Conservation (phyloP, 1,140 invertebrate species). For the Lepidurus apus region DNA sequence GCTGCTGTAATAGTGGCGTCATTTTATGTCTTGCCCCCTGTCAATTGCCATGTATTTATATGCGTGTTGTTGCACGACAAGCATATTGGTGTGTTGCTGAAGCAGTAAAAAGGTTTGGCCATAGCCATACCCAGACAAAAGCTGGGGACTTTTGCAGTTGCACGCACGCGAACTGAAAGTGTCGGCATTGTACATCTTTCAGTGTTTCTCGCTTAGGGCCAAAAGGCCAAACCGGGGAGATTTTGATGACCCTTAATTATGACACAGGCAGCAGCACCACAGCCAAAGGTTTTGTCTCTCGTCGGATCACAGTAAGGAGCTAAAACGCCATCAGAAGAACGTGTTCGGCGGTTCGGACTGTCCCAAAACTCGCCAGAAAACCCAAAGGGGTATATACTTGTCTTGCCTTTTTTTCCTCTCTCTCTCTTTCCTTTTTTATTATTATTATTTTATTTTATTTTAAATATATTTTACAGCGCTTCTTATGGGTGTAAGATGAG, state of each 20-base stretch:
- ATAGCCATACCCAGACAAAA: not conserved
- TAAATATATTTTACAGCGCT: not conserved
- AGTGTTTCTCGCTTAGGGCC: slow-evolving; percentile 20
- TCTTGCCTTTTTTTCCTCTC: not conserved
- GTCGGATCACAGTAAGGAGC: slow-evolving; percentile 12
- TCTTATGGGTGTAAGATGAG: slow-evolving; percentile 21
- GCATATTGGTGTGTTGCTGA: slow-evolving; percentile 15
- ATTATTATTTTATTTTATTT: not conserved
- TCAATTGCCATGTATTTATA: slow-evolving; percentile 22
- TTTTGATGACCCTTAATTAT: slow-evolving; percentile 22
- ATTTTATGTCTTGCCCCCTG: not conserved
- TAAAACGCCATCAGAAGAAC: slow-evolving; percentile 9
- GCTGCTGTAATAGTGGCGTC: slow-evolving; percentile 17
- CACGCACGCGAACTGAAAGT: slow-evolving; percentile 8
- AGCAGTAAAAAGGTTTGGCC: slow-evolving; percentile 15
- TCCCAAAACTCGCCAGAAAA: not conserved
- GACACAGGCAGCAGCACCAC: slow-evolving; percentile 16
- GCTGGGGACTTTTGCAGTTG: slow-evolving; percentile 14
- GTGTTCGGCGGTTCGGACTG: not conserved
- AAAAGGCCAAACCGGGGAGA: slow-evolving; percentile 18
- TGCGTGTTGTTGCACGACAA: slow-evolving; percentile 7
- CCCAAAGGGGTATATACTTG: not conserved
- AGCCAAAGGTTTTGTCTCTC: not conserved
- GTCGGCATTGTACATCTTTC: slow-evolving; percentile 5
- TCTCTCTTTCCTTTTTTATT: not conserved